Conservation (phyloP, 2,797 vertebrate genomes). For the Rhincodon typus region DNA sequence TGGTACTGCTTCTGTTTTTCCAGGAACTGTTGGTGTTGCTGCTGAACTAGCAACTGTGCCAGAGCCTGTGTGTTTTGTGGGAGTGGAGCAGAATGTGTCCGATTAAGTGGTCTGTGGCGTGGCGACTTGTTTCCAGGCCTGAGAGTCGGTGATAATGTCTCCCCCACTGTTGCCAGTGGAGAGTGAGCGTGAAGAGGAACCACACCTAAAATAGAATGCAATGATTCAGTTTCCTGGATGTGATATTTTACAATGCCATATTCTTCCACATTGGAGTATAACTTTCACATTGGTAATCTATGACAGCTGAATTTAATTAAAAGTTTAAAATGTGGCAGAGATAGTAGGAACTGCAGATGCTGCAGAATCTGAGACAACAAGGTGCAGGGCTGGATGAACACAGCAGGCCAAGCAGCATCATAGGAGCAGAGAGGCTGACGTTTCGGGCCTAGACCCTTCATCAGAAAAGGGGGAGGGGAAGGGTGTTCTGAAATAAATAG, state of each 20-base stretch:
- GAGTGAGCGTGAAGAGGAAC: constrained; percentile 81
- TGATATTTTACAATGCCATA: background rate
- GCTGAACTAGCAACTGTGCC: constrained; percentile 95
- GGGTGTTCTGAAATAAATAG: too few relatives aligned
- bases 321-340: too few relatives aligned
- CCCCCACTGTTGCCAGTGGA: constrained; percentile 74
- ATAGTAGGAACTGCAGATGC: too few relatives aligned
- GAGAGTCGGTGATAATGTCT: constrained; percentile 67
- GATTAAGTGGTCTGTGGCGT: constrained; percentile 86
- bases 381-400: too few relatives aligned
- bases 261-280: background rate
- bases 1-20: constrained; percentile 98
- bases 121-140: constrained; percentile 81
- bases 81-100: constrained; percentile 93
- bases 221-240: background rate
- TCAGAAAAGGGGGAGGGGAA: too few relatives aligned
- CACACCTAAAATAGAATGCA: constrained; percentile 57
- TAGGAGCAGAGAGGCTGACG: too few relatives aligned
- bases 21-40: constrained; percentile 96
- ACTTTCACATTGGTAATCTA: background rate
- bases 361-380: too few relatives aligned
- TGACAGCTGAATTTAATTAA: background rate
- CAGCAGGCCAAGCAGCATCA: too few relatives aligned
- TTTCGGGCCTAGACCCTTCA: too few relatives aligned
- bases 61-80: constrained; percentile 78